Percentiles rank a stretch among this genome's conserved stretches.
These are phyloP conservation scores for Tiphia femorata DNA, from an alignment of 2,888 invertebrate species.

Conservation along the genomic window DNA sequence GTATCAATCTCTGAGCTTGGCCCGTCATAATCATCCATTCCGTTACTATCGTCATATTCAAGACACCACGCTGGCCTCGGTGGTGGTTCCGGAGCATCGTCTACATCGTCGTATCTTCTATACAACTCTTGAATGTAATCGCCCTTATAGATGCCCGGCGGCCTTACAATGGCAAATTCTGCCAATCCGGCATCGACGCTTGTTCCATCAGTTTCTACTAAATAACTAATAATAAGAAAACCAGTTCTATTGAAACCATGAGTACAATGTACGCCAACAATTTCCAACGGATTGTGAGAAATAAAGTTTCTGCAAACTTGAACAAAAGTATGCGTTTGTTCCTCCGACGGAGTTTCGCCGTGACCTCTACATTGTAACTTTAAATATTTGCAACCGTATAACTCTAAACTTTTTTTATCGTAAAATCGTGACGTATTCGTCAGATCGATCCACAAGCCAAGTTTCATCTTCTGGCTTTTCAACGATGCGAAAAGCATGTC, in stretches of 20 bases:
- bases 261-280: constrained; percentile 89
- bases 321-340: constrained; percentile 89
- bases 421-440: constrained; percentile 97
- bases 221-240: constrained; percentile 91
- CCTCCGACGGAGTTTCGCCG: constrained; percentile 89
- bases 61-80: constrained; percentile 89
- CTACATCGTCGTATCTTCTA: constrained; percentile 80
- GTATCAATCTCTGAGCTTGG: constrained; percentile 32
- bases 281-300: constrained; percentile 81
- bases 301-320: constrained; percentile 84
- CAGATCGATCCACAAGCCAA: constrained; percentile 97
- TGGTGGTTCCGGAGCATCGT: constrained; percentile 79
- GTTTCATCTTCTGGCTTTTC: constrained; percentile 83
- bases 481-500: constrained; percentile 88
- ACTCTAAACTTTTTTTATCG: constrained; percentile 83
- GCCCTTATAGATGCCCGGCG: constrained; percentile 97
- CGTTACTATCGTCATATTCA: constrained; percentile 68
- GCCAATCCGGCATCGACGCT: constrained; percentile 86
- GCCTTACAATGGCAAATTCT: constrained; percentile 82
- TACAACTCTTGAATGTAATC: constrained; percentile 94
- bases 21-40: constrained; percentile 49
- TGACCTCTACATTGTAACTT: constrained; percentile 94
- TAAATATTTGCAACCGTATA: constrained; percentile 83
- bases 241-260: constrained; percentile 99
- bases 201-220: constrained; percentile 87